A percentile compares a stretch with the other conserved stretches of the same genome.
phyloP scores from a whole-genome alignment of 2,888 invertebrate species.

The Oxyscelio sp. region DNA sequence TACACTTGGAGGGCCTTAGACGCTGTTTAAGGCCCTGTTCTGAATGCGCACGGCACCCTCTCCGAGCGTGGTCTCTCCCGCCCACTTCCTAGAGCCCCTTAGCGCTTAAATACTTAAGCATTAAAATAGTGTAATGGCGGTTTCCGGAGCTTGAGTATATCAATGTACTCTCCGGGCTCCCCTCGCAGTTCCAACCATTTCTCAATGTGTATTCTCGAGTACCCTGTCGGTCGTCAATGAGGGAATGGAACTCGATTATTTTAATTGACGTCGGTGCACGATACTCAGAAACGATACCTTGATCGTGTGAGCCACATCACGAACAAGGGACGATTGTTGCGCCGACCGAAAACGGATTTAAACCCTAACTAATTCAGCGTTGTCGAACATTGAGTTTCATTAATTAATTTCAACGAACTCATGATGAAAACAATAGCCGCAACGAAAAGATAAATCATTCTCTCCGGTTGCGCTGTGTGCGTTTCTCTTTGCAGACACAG shows the following conservation, averaged over 20 bases:
- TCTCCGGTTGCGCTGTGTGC: too few relatives aligned
- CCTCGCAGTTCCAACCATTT: conserved; percentile 58
- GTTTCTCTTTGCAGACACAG: too few relatives aligned
- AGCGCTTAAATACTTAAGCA: conserved; percentile 85
- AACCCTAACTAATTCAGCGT: conserved; percentile 20
- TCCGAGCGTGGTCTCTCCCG: conserved; percentile 76
- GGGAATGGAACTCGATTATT: conserved; percentile 84
- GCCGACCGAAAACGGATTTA: conserved; percentile 46
- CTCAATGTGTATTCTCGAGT: conserved; percentile 64
- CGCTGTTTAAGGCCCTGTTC: conserved; percentile 72
- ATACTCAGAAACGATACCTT: conserved; percentile 82
- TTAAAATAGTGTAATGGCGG: conserved; percentile 86
- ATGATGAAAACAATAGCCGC: too few relatives aligned
- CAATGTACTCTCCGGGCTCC: conserved; percentile 72
- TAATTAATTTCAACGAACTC: too few relatives aligned
- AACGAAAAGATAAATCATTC: too few relatives aligned
- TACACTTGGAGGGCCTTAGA: conserved; percentile 65
- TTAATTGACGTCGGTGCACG: conserved; percentile 83
- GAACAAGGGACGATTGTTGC: conserved; percentile 60
- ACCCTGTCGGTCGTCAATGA: conserved; percentile 79
- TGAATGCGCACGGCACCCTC: conserved; percentile 75
- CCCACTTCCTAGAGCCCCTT: conserved; percentile 85
- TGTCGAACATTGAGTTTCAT: conserved; percentile 33
- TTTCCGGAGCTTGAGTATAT: conserved; percentile 83
- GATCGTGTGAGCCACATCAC: conserved; percentile 75